Evolutionary conservation across 2,888 invertebrate species (phyloP).

Genomic region (Monoplex corrugatus): DNA sequence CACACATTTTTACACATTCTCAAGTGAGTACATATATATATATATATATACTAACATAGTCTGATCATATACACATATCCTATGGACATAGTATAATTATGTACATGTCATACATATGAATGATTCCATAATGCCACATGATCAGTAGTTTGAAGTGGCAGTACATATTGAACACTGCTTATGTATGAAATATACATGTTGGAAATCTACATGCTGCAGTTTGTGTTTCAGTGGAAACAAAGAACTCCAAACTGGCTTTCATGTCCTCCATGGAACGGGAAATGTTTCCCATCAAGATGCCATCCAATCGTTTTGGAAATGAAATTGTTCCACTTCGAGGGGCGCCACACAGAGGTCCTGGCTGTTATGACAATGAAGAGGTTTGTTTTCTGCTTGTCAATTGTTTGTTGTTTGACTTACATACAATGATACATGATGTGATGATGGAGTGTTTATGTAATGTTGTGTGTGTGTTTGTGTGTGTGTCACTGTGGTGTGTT

Average conservation of each 20-base stretch:
- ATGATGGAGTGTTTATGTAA: too few relatives aligned
- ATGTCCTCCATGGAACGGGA: slow-evolving; percentile 78
- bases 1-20: not conserved
- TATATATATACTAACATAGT: too few relatives aligned
- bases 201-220: not conserved
- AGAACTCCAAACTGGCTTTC: slow-evolving; percentile 75
- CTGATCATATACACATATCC: not conserved
- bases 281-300: slow-evolving; percentile 79
- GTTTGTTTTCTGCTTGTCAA: slow-evolving; percentile 57
- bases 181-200: not conserved
- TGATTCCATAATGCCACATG: not conserved
- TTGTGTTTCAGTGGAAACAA: not conserved
- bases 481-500: too few relatives aligned
- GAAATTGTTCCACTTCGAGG: slow-evolving; percentile 78
- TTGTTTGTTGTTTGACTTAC: not conserved
- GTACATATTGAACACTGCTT: not conserved
- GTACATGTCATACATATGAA: not conserved
- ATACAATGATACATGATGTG: too few relatives aligned
- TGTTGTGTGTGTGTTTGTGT: too few relatives aligned
- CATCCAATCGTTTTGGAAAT: slow-evolving; percentile 80
- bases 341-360: slow-evolving; percentile 79
- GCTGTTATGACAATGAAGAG: slow-evolving; percentile 80
- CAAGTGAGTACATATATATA: not conserved
- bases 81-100: too few relatives aligned
- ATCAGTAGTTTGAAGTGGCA: not conserved